Conservation (phyloP, 2,113 vertebrate genomes). For the Malurus cyaneus region DNA sequence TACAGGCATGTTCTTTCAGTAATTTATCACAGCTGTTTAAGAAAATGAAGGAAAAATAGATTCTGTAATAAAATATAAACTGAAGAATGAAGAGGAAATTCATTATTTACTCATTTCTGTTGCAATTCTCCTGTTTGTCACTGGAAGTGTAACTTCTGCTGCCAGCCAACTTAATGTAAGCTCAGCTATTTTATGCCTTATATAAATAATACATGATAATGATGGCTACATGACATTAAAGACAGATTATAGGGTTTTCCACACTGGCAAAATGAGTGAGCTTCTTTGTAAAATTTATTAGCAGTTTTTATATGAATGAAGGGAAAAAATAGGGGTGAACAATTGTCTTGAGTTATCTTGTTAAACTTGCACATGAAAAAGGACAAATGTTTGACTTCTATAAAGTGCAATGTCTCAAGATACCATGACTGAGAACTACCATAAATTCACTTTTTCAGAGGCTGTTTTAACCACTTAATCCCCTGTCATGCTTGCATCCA, state of each 20-base stretch:
- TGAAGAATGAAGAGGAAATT: not conserved
- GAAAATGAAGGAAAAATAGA: not conserved
- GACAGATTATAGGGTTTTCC: not conserved
- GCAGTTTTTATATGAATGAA: not conserved
- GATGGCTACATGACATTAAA: not conserved
- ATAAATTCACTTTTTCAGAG: not conserved
- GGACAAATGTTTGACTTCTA: not conserved
- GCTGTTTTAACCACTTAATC: not conserved
- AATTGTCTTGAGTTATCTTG: not conserved
- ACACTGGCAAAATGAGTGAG: not conserved
- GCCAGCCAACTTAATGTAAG: not conserved
- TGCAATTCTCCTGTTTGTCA: not conserved
- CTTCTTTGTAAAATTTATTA: not conserved
- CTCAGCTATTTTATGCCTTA: not conserved
- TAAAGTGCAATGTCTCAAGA: fast-evolving
- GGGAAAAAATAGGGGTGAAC: not conserved
- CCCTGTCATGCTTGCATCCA: not conserved
- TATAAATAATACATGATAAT: not conserved
- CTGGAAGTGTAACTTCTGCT: not conserved
- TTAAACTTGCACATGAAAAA: not conserved
- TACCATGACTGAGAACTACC: not conserved
- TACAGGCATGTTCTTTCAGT: not conserved
- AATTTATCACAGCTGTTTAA: not conserved
- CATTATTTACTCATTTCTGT: not conserved
- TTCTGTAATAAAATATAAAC: not conserved